Base-by-base conservation (phyloP, 2,888 invertebrate species). In the Linnaemya tessellans region DNA sequence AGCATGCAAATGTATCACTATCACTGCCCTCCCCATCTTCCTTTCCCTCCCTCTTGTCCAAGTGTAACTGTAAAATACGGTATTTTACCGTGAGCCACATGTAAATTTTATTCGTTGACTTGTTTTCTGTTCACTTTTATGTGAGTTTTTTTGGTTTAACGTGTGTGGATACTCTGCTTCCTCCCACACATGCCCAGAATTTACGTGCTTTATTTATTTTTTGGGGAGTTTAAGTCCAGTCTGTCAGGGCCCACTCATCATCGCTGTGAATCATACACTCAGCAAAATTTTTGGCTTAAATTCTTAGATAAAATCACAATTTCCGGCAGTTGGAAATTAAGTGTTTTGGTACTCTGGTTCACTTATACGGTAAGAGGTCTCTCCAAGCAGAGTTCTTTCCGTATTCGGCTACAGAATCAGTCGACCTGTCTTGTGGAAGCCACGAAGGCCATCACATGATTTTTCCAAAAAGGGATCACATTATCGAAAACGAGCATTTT, bases 51-150 rank as follows among this genome's bases (percentile, higher is more conserved):
- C 25, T n/a, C 41, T n/a, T 67, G 68, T 67, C 51, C 64, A 78
- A 64, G 68, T 78, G 62, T 49, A 71, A 82, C 60, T 60, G 79
- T 82, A 74, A 85, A 82, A 82, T 82, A 85, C 79, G 65, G 74
- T 79, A 71, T 82, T 79, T 82, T 75, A 85, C 85, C 85, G 82
- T 85, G 84, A 84, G 81, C 84, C 78, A 84, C 84, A 84, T 84
- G 84, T 74, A 84, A 78, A 84, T 84, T 81, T 78, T 74, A 71
- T 71, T 64, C 46, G 78, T 73, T 58, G 73, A 73, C 73, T 84
- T 84, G 64, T 84, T 70, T 70, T 65, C 54, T n/a, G 35, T 80
- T 11, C 30, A n/a, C 35, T 41, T 78, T 67, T 73, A 25, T 70
- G 35, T 80, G 78, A 67, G n/a, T 70, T 75, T 65, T 68, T 73